Evolutionary conservation across 2,113 vertebrate species (phyloP).

Genomic region (Dasyurus viverrinus): DNA sequence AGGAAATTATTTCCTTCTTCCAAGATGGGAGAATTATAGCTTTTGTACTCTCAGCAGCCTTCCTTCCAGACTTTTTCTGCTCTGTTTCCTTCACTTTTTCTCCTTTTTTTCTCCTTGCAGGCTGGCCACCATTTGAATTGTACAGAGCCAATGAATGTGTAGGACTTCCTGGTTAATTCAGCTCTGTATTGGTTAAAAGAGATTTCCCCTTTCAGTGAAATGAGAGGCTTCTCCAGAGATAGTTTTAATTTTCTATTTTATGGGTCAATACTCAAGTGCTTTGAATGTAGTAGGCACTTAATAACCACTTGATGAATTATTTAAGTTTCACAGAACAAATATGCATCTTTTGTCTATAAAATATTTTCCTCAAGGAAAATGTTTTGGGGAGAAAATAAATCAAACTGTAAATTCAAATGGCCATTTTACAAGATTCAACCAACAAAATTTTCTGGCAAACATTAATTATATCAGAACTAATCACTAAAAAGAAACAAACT

Average conservation of each 20-base stretch:
- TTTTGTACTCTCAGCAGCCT: neutral
- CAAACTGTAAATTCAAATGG: neutral
- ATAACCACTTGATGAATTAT: neutral
- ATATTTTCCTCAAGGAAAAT: neutral
- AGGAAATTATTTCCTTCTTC: neutral
- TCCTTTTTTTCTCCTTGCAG: neutral
- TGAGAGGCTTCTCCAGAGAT: neutral
- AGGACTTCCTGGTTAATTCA: neutral
- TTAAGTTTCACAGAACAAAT: neutral
- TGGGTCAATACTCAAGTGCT: neutral
- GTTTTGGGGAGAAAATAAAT: neutral
- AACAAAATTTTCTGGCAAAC: neutral
- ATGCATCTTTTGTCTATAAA: neutral
- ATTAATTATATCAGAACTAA: neutral
- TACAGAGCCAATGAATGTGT: neutral
- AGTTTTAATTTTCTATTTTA: neutral
- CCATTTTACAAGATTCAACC: neutral
- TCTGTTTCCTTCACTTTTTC: neutral
- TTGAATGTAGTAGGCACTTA: neutral
- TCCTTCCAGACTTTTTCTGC: neutral
- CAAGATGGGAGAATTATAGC: neutral
- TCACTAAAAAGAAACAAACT: neutral
- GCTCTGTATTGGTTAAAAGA: too few relatives aligned
- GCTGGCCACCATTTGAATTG: neutral
- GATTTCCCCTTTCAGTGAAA: neutral